Evolutionary conservation across 2,113 vertebrate species (phyloP).

Genomic region (Candoia aspera): DNA sequence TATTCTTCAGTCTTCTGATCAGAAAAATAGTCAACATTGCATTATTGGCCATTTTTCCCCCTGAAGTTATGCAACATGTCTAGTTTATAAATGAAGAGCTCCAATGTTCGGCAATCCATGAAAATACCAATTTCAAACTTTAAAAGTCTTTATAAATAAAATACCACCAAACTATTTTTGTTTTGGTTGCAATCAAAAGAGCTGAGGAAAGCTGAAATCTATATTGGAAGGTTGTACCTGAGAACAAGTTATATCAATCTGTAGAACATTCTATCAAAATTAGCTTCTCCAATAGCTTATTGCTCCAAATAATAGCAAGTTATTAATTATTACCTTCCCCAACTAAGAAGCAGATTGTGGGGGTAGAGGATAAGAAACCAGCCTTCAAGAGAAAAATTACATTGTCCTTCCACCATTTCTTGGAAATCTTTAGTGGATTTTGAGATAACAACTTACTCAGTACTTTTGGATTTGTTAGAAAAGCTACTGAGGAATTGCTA

Average conservation of each 20-base stretch:
- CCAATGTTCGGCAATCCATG: not conserved
- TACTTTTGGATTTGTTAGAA: not conserved
- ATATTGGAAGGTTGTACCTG: too few relatives aligned
- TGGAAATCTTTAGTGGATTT: not conserved
- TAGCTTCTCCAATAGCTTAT: not conserved
- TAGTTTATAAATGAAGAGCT: not conserved
- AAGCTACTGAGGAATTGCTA: not conserved
- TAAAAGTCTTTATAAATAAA: not conserved
- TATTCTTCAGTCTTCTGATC: not conserved
- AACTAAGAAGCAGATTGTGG: not conserved
- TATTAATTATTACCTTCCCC: not conserved
- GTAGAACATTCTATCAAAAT: not conserved
- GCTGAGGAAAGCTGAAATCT: not conserved
- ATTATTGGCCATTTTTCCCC: too few relatives aligned
- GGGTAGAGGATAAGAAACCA: not conserved
- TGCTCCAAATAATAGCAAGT: not conserved
- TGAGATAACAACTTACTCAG: not conserved
- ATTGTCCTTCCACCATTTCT: not conserved
- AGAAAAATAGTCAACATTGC: not conserved
- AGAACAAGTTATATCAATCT: not conserved
- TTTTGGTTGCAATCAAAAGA: not conserved
- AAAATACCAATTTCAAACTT: not conserved
- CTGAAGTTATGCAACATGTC: not conserved
- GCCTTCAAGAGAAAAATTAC: not conserved
- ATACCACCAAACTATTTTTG: not conserved